A percentile compares a stretch with the other conserved stretches of the same genome.
phyloP scores from a whole-genome alignment of 2,113 vertebrate species.

The Pampusana beccarii region DNA sequence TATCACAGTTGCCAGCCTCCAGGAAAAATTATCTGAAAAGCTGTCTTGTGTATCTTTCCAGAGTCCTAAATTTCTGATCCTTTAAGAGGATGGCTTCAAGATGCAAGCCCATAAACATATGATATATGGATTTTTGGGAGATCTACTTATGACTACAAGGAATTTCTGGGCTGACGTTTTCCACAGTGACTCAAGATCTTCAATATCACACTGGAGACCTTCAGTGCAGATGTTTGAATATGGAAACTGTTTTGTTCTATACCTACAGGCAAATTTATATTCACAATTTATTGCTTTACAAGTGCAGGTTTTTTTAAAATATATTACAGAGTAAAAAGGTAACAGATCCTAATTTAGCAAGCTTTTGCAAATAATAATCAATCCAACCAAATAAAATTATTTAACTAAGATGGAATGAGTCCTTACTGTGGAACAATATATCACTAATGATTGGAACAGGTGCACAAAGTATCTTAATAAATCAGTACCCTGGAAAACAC shows the following conservation, averaged over 20 bases:
- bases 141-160: background rate
- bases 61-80: background rate
- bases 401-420: constrained; percentile 66
- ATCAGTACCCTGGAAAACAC: constrained; percentile 69
- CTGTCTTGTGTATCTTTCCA: background rate
- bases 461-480: constrained; percentile 70
- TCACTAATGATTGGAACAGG: constrained; percentile 69
- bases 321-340: background rate
- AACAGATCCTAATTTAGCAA: constrained; percentile 22
- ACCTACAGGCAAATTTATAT: background rate
- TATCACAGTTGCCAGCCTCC: background rate
- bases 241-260: background rate
- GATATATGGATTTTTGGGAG: background rate
- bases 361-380: constrained; percentile 53
- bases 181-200: background rate
- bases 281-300: constrained; percentile 8
- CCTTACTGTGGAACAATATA: constrained; percentile 55
- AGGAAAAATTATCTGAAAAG: background rate
- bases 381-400: constrained; percentile 55
- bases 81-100: background rate
- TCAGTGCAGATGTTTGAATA: background rate
- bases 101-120: background rate
- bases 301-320: background rate
- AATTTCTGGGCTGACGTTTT: background rate
- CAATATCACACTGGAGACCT: background rate